phyloP scores from a whole-genome alignment of 2,113 vertebrate species.

The Sorex araneus region DNA sequence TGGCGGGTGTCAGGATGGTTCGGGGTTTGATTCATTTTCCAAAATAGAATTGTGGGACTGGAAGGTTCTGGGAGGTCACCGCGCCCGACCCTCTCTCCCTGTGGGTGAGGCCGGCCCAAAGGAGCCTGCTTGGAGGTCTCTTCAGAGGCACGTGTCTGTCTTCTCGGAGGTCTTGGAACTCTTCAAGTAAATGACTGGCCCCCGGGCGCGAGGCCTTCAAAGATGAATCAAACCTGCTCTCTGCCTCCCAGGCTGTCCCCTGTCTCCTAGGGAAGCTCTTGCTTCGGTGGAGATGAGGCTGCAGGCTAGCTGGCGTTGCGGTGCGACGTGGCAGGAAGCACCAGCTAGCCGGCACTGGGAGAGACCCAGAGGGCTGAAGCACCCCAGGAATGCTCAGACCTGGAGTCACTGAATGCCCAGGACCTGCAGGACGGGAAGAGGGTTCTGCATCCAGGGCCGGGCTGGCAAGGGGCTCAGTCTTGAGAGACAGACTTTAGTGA shows the following conservation, averaged over 20 bases:
- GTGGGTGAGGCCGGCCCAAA: not conserved
- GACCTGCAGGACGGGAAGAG: fast-evolving
- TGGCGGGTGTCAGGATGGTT: slow-evolving; percentile 79
- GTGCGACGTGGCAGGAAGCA: not conserved
- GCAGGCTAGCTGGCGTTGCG: too few species aligned
- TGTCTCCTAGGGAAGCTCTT: not conserved
- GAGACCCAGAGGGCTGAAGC: not conserved
- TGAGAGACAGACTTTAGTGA: fast-evolving
- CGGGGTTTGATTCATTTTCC: slow-evolving; percentile 79
- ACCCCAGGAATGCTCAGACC: not conserved
- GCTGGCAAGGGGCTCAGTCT: not conserved
- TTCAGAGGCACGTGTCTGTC: not conserved
- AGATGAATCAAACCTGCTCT: fast-evolving
- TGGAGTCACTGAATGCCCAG: fast-evolving
- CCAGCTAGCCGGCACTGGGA: not conserved
- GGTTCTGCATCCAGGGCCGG: fast-evolving
- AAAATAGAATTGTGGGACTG: slow-evolving; percentile 83
- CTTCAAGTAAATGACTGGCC: not conserved
- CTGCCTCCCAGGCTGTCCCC: not conserved
- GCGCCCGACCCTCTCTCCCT: not conserved
- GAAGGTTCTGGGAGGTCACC: slow-evolving; percentile 73
- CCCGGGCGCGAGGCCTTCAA: not conserved
- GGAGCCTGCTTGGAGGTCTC: not conserved
- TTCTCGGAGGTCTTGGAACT: not conserved
- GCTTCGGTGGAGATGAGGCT: too few species aligned